A percentile compares a stretch with the other conserved stretches of the same genome.
Conservation (phyloP, 1,140 invertebrate genomes). For the Drosophila bocqueti region DNA sequence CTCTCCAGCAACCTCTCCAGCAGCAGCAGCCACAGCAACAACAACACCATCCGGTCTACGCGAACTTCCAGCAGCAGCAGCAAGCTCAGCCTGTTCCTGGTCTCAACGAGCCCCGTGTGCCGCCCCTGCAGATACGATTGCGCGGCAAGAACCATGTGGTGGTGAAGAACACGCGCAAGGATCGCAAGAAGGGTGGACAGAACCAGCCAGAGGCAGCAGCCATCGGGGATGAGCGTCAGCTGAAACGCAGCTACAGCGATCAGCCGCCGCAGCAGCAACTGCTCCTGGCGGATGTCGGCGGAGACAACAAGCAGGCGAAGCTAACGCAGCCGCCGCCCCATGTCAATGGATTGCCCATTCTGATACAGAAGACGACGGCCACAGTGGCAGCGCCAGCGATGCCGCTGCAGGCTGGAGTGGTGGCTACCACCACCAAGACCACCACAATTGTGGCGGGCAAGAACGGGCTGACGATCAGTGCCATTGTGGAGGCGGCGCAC, state of each 20-base stretch:
- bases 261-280: constrained; percentile 51
- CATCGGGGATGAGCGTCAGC: constrained; percentile 33
- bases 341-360: constrained; percentile 64
- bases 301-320: constrained; percentile 64
- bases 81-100: constrained; percentile 68
- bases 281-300: constrained; percentile 14
- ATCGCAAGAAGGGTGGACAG: constrained; percentile 87
- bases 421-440: constrained; percentile 49
- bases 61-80: constrained; percentile 57
- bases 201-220: constrained; percentile 21
- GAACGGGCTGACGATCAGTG: constrained; percentile 80
- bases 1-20: constrained; percentile 35
- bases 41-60: constrained; percentile 51
- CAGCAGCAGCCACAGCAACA: constrained; percentile 46
- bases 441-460: constrained; percentile 77
- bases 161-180: constrained; percentile 92
- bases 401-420: constrained; percentile 24
- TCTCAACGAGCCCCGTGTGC: constrained; percentile 92
- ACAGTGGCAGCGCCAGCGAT: constrained; percentile 15
- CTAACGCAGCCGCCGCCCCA: constrained; percentile 43
- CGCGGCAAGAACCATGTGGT: constrained; percentile 94
- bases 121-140: constrained; percentile 95
- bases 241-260: constrained; percentile 63
- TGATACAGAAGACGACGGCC: constrained; percentile 59
- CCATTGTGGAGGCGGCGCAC: constrained; percentile 75